Conservation (phyloP, 2,888 invertebrate genomes). For the Agonopterix arenella region DNA sequence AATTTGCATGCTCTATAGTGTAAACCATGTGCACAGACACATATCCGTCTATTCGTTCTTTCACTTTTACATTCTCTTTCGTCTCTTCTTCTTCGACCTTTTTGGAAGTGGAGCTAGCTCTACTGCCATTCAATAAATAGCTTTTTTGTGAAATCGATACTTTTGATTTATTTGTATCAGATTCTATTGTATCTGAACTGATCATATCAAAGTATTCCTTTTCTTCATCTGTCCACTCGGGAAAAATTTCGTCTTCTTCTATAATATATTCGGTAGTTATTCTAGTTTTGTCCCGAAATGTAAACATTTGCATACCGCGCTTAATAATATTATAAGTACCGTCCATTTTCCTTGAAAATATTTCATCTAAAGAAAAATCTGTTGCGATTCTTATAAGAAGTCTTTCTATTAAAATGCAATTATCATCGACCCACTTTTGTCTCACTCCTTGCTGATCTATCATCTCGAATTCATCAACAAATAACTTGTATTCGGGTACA, state of each 20-base stretch:
- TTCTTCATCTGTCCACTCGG: conserved; percentile 61
- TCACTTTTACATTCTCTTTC: conserved; percentile 11
- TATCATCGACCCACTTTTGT: conserved; percentile 43
- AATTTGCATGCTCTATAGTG: conserved; percentile 68
- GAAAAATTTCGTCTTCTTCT: conserved; percentile 54
- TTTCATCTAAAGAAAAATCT: conserved; percentile 56
- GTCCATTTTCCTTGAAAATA: conserved; percentile 61
- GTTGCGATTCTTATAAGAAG: conserved; percentile 56
- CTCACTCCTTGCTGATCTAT: conserved; percentile 46
- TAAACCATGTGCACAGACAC: conserved; percentile 46
- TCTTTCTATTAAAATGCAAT: conserved; percentile 37
- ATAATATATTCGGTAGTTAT: conserved; percentile 46
- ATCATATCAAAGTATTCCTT: conserved; percentile 37
- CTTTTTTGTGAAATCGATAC: conserved; percentile 38
- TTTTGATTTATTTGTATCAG: conserved; percentile 29
- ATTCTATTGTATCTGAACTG: conserved; percentile 27
- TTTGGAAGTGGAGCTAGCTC: conserved; percentile 20
- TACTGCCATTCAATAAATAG: conserved; percentile 20
- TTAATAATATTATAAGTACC: conserved; percentile 55
- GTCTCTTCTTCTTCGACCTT: conserved; percentile 30
- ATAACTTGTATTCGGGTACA: conserved; percentile 33
- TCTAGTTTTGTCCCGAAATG: conserved; percentile 58
- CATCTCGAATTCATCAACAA: conserved; percentile 53
- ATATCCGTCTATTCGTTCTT: conserved; percentile 45
- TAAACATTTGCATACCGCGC: conserved; percentile 51